Conservation (phyloP, 2,113 vertebrate species). For the Ploceus nigricollis region DNA sequence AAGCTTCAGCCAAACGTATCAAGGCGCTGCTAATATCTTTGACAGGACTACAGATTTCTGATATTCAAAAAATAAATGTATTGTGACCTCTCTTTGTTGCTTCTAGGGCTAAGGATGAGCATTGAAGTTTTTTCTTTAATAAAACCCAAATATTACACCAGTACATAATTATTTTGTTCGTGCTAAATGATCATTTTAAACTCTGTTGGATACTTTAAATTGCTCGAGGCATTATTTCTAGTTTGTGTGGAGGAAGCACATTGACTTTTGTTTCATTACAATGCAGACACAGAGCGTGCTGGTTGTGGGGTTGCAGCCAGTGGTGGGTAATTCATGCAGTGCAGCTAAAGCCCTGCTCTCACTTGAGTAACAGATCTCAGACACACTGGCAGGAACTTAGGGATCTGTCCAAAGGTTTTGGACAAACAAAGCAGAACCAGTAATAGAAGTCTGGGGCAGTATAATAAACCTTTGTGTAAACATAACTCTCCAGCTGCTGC, state of each 20-base stretch:
- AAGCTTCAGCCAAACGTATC: background rate
- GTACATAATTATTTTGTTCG: background rate
- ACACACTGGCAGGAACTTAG: rapidly evolving
- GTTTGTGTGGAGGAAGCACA: background rate
- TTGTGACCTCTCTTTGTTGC: background rate
- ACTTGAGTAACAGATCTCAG: background rate
- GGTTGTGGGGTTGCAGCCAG: background rate
- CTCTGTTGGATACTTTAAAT: background rate
- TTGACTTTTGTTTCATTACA: background rate
- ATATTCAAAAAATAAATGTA: background rate
- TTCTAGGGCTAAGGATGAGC: background rate
- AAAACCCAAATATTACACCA: background rate
- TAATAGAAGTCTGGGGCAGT: background rate
- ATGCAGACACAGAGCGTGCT: background rate
- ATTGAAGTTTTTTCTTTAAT: background rate
- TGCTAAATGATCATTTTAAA: background rate
- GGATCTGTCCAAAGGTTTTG: background rate
- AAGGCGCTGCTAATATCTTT: background rate
- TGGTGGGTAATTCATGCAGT: rapidly evolving
- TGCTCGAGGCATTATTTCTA: background rate
- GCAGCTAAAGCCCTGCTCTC: rapidly evolving
- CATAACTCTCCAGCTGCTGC: background rate
- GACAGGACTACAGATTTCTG: background rate
- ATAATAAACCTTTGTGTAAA: background rate
- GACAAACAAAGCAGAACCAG: background rate